These are phyloP conservation scores for Thymelicus acteon DNA, from an alignment of 2,888 invertebrate species.

Conservation along the genomic window DNA sequence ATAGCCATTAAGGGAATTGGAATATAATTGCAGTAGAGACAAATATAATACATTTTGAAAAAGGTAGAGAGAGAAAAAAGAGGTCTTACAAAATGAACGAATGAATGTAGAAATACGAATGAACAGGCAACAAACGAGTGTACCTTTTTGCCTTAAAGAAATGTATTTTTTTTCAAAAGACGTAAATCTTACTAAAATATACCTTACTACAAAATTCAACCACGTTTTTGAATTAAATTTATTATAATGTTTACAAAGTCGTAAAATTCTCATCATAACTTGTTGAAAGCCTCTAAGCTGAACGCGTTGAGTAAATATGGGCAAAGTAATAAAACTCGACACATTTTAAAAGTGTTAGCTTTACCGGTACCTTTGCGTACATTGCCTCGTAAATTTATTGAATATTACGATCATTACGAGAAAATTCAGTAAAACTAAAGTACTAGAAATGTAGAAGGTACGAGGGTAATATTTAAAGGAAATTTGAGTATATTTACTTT, in stretches of 20 bases:
- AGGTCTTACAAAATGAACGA: no score
- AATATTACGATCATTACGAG: constrained; percentile 1
- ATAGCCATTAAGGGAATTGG: not conserved
- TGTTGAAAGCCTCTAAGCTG: constrained; percentile 28
- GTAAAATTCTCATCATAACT: constrained; percentile 37
- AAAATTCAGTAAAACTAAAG: not conserved
- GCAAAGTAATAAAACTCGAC: constrained; percentile 64
- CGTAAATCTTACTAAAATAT: no score
- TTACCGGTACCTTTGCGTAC: constrained; percentile 7
- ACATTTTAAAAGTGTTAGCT: constrained; percentile 61
- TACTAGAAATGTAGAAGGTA: not conserved
- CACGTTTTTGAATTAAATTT: constrained; percentile 13
- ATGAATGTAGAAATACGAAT: no score
- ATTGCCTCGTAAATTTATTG: not conserved
- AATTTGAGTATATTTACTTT: no score
- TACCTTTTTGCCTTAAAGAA: no score
- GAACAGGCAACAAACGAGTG: no score
- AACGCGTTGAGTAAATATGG: constrained; percentile 37
- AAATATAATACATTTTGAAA: no score
- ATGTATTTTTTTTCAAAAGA: no score
- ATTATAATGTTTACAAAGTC: constrained; percentile 23
- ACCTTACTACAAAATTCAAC: not conserved
- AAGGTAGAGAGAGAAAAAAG: no score
- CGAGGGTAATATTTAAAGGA: no score
- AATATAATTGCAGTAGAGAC: not conserved